Evolutionary conservation across 2,797 vertebrate genomes (phyloP).

Genomic region (Yasuhikotakia modesta): DNA sequence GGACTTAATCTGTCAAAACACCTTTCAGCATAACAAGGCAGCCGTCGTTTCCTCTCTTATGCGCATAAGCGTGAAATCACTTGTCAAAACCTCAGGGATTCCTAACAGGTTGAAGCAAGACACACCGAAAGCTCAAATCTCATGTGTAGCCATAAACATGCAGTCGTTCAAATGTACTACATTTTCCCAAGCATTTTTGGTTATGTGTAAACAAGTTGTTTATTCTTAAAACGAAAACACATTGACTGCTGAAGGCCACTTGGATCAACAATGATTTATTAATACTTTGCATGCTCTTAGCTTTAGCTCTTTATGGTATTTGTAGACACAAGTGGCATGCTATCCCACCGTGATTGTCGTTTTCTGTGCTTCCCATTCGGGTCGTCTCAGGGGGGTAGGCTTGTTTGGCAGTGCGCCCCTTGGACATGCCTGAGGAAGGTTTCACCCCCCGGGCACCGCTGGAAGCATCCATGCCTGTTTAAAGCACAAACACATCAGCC

Average conservation of each 20-base stretch:
- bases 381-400: slow-evolving; percentile 72
- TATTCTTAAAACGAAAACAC: neutral
- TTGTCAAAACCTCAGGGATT: slow-evolving; percentile 16
- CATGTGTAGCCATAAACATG: slow-evolving; percentile 1
- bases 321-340: slow-evolving; percentile 5
- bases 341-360: slow-evolving; percentile 78
- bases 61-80: slow-evolving; percentile 21
- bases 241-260: neutral
- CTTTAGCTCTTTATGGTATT: neutral
- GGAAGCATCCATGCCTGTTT: slow-evolving; percentile 78
- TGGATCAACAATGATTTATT: neutral
- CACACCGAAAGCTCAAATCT: neutral
- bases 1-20: slow-evolving; percentile 34
- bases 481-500: slow-evolving; percentile 58
- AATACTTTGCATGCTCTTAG: neutral
- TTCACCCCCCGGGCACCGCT: slow-evolving; percentile 76
- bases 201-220: neutral
- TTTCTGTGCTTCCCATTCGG: slow-evolving; percentile 69
- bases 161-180: neutral
- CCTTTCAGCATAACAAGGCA: slow-evolving; percentile 34
- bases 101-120: slow-evolving; percentile 17
- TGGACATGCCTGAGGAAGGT: slow-evolving; percentile 72
- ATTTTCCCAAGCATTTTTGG: neutral
- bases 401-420: slow-evolving; percentile 74
- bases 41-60: slow-evolving; percentile 31